A percentile compares a stretch with the other conserved stretches of the same genome.
These are phyloP conservation scores for Metaphire vulgaris DNA, from an alignment of 1,140 invertebrate genomes.

Conservation along the genomic window DNA sequence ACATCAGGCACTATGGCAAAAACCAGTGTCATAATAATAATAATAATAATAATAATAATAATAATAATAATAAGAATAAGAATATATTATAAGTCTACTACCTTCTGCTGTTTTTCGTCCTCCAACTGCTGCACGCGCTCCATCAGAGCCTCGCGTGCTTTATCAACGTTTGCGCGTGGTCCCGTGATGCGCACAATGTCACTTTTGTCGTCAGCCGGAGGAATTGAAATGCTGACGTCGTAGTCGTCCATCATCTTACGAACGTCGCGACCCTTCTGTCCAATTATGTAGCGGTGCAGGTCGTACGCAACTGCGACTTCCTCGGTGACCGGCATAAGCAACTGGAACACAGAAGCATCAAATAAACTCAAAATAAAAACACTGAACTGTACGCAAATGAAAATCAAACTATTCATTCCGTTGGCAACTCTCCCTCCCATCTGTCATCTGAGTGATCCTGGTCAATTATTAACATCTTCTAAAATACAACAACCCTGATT, in stretches of 20 bases:
- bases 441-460: too few relatives aligned
- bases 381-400: not conserved
- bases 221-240: conserved; percentile 78
- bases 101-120: conserved; percentile 42
- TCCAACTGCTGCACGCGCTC: conserved; percentile 75
- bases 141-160: conserved; percentile 71
- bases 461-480: too few relatives aligned
- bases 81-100: too few relatives aligned
- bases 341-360: conserved; percentile 37
- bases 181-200: conserved; percentile 67
- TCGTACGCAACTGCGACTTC: conserved; percentile 81
- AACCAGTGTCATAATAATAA: too few relatives aligned
- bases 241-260: conserved; percentile 78
- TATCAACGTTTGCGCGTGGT: conserved; percentile 71
- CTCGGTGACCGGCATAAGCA: conserved; percentile 48
- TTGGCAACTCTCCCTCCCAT: too few relatives aligned
- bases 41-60: too few relatives aligned
- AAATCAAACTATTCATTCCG: too few relatives aligned
- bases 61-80: too few relatives aligned
- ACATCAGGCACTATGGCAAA: too few relatives aligned
- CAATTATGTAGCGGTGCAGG: conserved; percentile 86
- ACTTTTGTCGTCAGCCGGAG: conserved; percentile 77
- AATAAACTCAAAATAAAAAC: conserved; percentile 19
- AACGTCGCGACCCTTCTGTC: conserved; percentile 80
- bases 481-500: too few relatives aligned